Conservation (phyloP, 1,140 invertebrate genomes). For the Phthorimaea operculella region DNA sequence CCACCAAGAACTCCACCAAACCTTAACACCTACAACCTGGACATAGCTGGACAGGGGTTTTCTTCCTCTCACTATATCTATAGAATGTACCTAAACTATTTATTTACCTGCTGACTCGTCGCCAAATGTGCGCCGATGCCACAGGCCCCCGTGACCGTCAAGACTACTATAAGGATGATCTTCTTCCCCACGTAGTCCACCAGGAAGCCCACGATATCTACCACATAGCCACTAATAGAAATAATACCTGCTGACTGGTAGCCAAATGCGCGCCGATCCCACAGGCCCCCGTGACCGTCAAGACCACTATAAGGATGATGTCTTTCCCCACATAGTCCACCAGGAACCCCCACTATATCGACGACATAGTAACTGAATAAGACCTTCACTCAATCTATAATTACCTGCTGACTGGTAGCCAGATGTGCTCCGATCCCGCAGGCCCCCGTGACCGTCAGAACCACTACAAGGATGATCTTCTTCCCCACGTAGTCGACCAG, state of each 20-base stretch:
- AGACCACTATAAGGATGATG: constrained; percentile 39
- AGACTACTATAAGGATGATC: constrained; percentile 39
- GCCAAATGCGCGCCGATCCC: constrained; percentile 40
- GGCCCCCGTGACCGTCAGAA: constrained; percentile 36
- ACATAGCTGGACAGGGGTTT: too few relatives aligned
- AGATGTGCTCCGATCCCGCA: constrained; percentile 42
- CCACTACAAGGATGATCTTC: constrained; percentile 43
- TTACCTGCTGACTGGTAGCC: constrained; percentile 27
- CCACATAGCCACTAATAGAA: too few relatives aligned
- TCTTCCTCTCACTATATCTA: too few relatives aligned
- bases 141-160: constrained; percentile 37
- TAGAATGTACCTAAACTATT: too few relatives aligned
- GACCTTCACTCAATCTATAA: too few relatives aligned
- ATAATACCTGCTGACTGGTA: constrained; percentile 26
- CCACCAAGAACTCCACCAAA: constrained; percentile 57
- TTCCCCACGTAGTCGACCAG: constrained; percentile 57
- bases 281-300: constrained; percentile 37
- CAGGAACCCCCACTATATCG: constrained; percentile 50
- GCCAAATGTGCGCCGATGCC: constrained; percentile 40
- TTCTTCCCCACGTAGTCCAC: constrained; percentile 59
- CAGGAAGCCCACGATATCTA: constrained; percentile 51
- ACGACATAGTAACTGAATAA: too few relatives aligned
- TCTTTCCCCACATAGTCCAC: constrained; percentile 59
- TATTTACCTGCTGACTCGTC: constrained; percentile 31
- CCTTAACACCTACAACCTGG: too few relatives aligned